Base-by-base conservation (phyloP, 2,113 vertebrate genomes). In the Austrofundulus limnaeus region DNA sequence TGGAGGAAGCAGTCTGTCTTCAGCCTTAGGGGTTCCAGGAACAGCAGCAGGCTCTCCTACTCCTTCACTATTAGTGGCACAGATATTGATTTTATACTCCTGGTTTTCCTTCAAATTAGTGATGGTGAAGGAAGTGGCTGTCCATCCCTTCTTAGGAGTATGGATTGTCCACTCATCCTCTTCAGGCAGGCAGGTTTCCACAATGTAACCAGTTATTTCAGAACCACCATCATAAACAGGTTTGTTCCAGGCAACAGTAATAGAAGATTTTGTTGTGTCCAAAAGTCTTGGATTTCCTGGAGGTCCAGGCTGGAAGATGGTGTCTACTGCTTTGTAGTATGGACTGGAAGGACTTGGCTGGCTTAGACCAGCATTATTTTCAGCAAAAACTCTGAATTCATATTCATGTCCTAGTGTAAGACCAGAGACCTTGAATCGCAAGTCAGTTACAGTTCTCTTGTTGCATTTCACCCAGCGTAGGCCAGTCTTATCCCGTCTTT, bases 381-480 rank as follows among this genome's bases (percentile, higher is more conserved):
- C 96, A 46, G 97, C 97, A 87, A 94, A 83, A 73, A 98, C 80
- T 90, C 96, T 94, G 69, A 93, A 99, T 88, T 99, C 97, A 92
- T 98, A 99, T 68, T 98, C 95, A 82, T 98, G 97, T 17, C 94
- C 95, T 88, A 85, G 89, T 77, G 96, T 98, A 56, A 99, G 92
- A 66, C 96, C 95, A 75, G 96, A 94, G 4, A 93, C 96, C 90
- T 97, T 99, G 66, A 92, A 98, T 64, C 97, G 92, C 69, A 98
- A 88, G 67, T 99, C 97, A 70, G 94, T 96, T 64, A 98, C 92
- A 62, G 90, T 92, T 25, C 93, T 94, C 83, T 97, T 99, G 89
- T 98, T 99, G 75, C 96, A 99, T 87, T 97, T 99, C 45, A 98
- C 94, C 97, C 97, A 99, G n/a, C 96, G 93, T 4, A 97, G 83